Evolutionary conservation across 2,888 invertebrate species (phyloP), one percentile per base, ranked within the genome.

Genomic region (Rhabditoides inermis): DNA sequence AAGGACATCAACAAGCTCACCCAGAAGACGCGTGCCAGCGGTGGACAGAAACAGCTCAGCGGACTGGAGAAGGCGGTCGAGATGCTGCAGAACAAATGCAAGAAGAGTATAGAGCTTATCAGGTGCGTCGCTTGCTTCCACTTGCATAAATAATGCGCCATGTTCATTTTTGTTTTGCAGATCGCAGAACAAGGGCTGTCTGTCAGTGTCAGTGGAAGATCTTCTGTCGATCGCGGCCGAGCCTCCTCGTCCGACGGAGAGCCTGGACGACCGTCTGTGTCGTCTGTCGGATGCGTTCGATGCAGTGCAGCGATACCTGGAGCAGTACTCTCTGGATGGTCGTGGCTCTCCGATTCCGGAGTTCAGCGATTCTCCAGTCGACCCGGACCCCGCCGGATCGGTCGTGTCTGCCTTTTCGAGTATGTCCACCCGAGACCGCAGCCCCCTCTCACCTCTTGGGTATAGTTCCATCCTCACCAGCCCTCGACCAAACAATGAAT

Each of bases 31-130:
- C 32, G 10, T 15, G 10, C 15, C 15, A 32, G 32, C 32, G 10
- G 10, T 32, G 32, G 32, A 7, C 2, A 23, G 3, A 28, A 53
- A 39, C 36, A 25, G 12, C 25, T 53, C 2, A 32, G 39, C 22
- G 61, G 60, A 45, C 45, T 69, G 42, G 59, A 60, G 3, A 55
- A 57, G 44, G 65, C 71, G 5, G 72, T 74, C 4, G 74, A 74
- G 53, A 65, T 69, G 49, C 56, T 74, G 2, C 73, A 72, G 10
- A 60, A 63, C 44, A 74, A 74, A 55, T 74, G 74, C 55, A 70
- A 75, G 45, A 70, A 69, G 56, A 68, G 68, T 45, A 74, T 74
- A 28, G 74, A 69, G 42, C 52, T 74, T 12, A 68, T 74, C 32
- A 56, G 66, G 68, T 72, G 47, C 47, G 49, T 39, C 22, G n/a